phyloP scores from a whole-genome alignment of 2,113 vertebrate species.

The Microcebus lehilahytsara region DNA sequence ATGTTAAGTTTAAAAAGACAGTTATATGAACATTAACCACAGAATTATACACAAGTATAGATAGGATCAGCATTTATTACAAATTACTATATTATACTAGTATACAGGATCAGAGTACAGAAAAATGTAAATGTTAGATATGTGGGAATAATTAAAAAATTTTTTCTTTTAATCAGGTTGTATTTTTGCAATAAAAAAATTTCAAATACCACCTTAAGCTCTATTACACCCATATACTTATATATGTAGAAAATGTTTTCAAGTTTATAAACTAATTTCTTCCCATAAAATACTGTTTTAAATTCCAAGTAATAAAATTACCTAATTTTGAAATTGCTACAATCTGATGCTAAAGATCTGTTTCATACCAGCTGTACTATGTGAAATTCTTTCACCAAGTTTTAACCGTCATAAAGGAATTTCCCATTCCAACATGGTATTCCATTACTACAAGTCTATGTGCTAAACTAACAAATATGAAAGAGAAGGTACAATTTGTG shows the following conservation, averaged over 20 bases:
- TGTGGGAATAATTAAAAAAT: background rate
- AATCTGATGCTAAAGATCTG: constrained; percentile 18
- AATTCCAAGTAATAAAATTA: constrained; percentile 47
- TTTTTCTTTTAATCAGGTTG: constrained; percentile 4
- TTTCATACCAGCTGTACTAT: background rate
- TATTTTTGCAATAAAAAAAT: background rate
- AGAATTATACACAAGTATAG: background rate
- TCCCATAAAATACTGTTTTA: background rate
- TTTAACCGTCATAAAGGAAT: background rate
- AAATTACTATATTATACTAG: background rate
- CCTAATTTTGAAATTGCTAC: constrained; percentile 31
- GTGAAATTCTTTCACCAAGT: background rate
- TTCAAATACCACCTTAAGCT: background rate
- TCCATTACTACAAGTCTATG: background rate
- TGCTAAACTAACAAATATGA: background rate
- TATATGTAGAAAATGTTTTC: background rate
- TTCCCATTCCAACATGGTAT: background rate
- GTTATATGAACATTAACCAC: background rate
- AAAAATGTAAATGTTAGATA: background rate
- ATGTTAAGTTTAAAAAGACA: background rate
- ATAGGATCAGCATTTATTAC: background rate
- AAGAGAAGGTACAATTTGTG: background rate
- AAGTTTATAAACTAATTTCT: background rate
- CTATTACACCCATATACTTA: background rate
- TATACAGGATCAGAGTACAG: background rate